Evolutionary conservation across 2,888 invertebrate species (phyloP).

Genomic region (Hedychridium roseum): DNA sequence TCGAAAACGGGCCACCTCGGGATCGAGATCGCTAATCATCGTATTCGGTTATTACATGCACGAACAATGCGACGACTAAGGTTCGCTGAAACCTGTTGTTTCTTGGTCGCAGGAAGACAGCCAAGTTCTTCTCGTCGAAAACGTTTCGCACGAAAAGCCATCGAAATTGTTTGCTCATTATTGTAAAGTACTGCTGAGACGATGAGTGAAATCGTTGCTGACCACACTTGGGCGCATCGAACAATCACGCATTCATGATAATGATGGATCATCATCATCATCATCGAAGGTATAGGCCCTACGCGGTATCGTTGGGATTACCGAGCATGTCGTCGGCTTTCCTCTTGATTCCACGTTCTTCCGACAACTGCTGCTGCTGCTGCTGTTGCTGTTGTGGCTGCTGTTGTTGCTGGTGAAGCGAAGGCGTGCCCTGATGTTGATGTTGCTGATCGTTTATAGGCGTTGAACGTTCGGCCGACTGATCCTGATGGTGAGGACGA

Average conservation of each 20-base stretch:
- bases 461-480: conserved; percentile 34
- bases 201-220: conserved; percentile 53
- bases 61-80: no score
- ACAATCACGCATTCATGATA: conserved; percentile 17
- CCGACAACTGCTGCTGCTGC: conserved; percentile 38
- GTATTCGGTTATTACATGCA: no score
- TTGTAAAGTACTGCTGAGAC: conserved; percentile 54
- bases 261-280: conserved; percentile 15
- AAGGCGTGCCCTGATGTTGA: conserved; percentile 39
- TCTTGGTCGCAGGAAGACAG: neutral
- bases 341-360: conserved; percentile 57
- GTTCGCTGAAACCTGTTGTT: no score
- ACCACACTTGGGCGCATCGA: conserved; percentile 58
- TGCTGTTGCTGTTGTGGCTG: conserved; percentile 46
- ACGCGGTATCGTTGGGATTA: conserved; percentile 51
- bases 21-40: no score
- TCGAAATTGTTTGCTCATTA: conserved; percentile 9
- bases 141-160: no score
- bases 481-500: conserved; percentile 43
- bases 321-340: conserved; percentile 59
- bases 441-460: conserved; percentile 46
- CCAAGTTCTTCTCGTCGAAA: neutral
- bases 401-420: conserved; percentile 45
- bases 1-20: no score
- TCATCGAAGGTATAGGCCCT: conserved; percentile 22